These are phyloP conservation scores for Microtus pennsylvanicus DNA, from an alignment of 2,113 vertebrate species.

Conservation along the genomic window DNA sequence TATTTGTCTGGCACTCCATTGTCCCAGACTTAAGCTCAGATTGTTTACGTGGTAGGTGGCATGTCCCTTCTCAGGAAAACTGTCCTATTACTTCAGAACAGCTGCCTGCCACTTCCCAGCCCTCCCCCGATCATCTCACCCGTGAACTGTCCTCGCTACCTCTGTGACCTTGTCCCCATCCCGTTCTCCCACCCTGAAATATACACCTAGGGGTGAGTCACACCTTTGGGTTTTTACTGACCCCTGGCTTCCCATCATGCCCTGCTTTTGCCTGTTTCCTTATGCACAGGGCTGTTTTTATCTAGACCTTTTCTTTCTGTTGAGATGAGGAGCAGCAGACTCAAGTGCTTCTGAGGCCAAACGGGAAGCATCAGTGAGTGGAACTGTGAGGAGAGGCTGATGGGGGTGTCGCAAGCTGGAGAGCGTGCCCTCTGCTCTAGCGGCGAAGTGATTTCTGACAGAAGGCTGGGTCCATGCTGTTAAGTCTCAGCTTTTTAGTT, in stretches of 20 bases:
- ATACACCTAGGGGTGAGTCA: not conserved
- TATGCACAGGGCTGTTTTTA: not conserved
- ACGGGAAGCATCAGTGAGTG: not conserved
- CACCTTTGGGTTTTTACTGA: not conserved
- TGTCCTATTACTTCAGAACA: not conserved
- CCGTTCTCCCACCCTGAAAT: not conserved
- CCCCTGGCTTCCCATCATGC: not conserved
- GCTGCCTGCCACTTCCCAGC: not conserved
- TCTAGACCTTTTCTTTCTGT: not conserved
- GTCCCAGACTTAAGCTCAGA: not conserved
- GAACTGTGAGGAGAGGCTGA: not conserved
- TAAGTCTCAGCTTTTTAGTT: not conserved
- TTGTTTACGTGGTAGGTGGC: not conserved
- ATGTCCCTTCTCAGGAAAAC: not conserved
- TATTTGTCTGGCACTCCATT: not conserved
- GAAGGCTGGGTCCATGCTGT: not conserved
- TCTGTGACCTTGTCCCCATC: not conserved
- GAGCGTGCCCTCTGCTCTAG: not conserved
- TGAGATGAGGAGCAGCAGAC: not conserved
- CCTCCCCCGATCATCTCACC: not conserved
- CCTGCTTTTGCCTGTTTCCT: not conserved
- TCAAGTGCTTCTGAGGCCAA: not conserved
- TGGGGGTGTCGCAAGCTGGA: not conserved
- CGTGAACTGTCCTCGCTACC: not conserved
- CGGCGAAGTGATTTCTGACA: not conserved